Conservation (phyloP, 2,113 vertebrate species). For the Calypte anna region DNA sequence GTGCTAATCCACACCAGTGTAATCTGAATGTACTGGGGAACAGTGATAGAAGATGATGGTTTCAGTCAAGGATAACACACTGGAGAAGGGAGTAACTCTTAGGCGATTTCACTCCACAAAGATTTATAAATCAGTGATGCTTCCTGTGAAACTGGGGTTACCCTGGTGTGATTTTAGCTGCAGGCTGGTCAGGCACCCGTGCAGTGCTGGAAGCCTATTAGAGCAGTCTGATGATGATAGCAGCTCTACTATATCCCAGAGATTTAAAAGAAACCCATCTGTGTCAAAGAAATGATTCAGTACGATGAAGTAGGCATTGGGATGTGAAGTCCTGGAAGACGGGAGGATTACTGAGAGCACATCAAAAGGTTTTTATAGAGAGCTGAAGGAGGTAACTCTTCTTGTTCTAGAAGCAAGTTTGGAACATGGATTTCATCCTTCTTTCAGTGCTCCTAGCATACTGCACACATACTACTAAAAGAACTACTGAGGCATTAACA, state of each 20-base stretch:
- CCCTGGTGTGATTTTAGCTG: background rate
- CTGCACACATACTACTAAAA: background rate
- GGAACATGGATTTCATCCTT: slow-evolving; percentile 3
- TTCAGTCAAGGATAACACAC: background rate
- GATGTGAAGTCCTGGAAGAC: slow-evolving; percentile 24
- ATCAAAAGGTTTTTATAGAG: slow-evolving; percentile 17
- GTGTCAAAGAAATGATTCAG: slow-evolving; percentile 8
- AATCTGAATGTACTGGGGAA: background rate
- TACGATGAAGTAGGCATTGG: background rate
- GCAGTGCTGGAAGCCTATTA: background rate
- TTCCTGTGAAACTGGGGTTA: slow-evolving; percentile 10
- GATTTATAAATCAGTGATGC: background rate
- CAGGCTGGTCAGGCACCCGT: background rate
- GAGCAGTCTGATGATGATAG: background rate
- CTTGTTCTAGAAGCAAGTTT: background rate
- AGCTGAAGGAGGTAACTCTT: background rate
- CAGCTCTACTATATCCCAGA: background rate
- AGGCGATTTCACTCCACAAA: background rate
- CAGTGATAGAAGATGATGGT: background rate
- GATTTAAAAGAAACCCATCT: slow-evolving; percentile 32
- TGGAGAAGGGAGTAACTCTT: background rate
- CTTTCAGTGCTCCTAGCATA: background rate
- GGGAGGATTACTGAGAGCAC: slow-evolving; percentile 28
- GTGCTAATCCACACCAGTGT: background rate
- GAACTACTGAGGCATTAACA: background rate